Base-by-base conservation (phyloP, 2,888 invertebrate genomes). In the Spodoptera littoralis region DNA sequence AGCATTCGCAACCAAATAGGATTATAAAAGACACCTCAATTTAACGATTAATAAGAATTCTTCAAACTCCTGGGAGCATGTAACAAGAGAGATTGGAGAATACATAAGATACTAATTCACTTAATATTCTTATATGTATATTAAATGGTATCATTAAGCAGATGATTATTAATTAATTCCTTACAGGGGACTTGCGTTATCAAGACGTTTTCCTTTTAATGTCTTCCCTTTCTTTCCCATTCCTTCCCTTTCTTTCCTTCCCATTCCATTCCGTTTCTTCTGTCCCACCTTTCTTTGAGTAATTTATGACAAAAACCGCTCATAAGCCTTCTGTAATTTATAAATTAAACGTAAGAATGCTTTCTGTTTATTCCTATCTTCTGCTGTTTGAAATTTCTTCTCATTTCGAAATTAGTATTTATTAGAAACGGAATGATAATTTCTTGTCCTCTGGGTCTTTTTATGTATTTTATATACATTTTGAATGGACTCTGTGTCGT, bases 101-200 rank as follows among this genome's bases (percentile, higher is more conserved):
- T 71, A 55, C 12, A 47, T 56, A 52, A 49, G 30, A 53, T 53
- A 13, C 46, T 49, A 59, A 75, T 76, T 70, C 52, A 45, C 52
- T 13, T 63, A 58, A 63, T 59, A 43, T 53, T 44, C 58, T 64
- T 50, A 47, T 60, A 59, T 24, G 4, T 27, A 18, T 50, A 80
- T 68, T 66, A 61, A 77, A 70, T 53, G 71, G 52, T 51, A 57
- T 68, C 45, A 48, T 57, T 69, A 74, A 18, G 18, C 18, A 18
- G 18, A 80, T 66, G 42, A 63, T 74, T 74, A 77, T 70, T 77
- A 77, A 73, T 77, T 77, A 77, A 80, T 77, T 70, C 66, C 54
- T 57, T 62, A 64, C 76, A 54, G 67, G 45, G 52, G 18, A 46
- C 54, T 60, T 65, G 54, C 60, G 55, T 69, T 74, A 59, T 47